Conservation (phyloP, 2,797 vertebrate species). For the Orientallactaga sibirica region DNA sequence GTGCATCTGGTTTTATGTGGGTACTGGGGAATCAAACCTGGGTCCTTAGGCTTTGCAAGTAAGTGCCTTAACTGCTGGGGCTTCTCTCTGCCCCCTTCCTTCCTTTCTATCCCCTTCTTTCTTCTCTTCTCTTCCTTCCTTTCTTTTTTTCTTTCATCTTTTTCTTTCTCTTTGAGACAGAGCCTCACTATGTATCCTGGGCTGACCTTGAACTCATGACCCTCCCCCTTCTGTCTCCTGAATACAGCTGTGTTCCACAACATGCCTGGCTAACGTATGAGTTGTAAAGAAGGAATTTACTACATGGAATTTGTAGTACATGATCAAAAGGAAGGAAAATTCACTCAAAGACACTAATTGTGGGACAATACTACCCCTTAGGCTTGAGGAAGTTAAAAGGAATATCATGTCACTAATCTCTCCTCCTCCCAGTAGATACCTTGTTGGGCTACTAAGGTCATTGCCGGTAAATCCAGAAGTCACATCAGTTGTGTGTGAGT, state of each 20-base stretch:
- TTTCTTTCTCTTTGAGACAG: background rate
- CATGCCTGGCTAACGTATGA: too few species aligned
- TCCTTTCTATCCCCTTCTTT: too few species aligned
- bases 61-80: too few species aligned
- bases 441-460: background rate
- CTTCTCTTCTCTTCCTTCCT: too few species aligned
- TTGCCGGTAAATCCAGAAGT: background rate
- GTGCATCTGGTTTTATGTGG: too few species aligned
- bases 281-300: conserved; percentile 26
- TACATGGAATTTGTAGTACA: background rate
- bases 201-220: background rate
- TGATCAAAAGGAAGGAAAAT: background rate
- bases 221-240: too few species aligned
- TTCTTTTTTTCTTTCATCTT: too few species aligned
- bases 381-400: background rate
- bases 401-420: background rate
- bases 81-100: too few species aligned
- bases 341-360: background rate
- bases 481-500: background rate
- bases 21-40: too few species aligned
- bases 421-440: background rate
- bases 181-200: background rate
- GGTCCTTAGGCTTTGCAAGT: too few species aligned
- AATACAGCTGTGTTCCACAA: background rate
- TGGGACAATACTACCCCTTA: background rate